phyloP scores from a whole-genome alignment of 2,113 vertebrate genomes.

The Cinclus cinclus region DNA sequence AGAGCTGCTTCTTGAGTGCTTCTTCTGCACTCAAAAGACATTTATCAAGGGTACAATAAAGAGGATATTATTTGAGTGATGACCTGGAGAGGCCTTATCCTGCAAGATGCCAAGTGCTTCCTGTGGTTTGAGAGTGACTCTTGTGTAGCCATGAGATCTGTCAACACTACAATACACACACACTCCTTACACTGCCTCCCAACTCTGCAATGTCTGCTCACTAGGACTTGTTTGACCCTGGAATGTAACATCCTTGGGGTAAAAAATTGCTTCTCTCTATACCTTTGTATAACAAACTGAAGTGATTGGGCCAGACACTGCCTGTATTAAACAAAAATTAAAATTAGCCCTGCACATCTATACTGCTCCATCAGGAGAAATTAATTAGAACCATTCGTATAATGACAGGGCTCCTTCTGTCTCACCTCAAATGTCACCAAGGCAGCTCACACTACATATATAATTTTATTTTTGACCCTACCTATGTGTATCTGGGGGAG shows the following conservation, averaged over 20 bases:
- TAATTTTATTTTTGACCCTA: neutral
- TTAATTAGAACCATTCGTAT: neutral
- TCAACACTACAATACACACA: neutral
- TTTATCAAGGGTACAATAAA: neutral
- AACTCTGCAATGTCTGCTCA: neutral
- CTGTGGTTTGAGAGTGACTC: conserved; percentile 10
- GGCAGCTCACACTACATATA: neutral
- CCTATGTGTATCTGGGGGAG: neutral
- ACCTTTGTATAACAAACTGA: neutral
- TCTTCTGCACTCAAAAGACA: neutral
- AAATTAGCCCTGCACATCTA: neutral
- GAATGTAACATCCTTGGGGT: neutral
- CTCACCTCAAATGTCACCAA: neutral
- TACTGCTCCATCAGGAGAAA: neutral
- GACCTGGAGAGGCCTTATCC: conserved; percentile 26
- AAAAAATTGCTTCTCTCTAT: neutral
- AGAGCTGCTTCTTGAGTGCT: neutral
- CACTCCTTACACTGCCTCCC: neutral
- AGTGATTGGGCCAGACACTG: neutral
- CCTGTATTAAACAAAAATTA: neutral
- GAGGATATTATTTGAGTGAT: neutral
- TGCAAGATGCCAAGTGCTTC: conserved; percentile 21
- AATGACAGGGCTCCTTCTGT: neutral
- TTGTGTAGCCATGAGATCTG: neutral
- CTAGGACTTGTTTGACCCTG: neutral